phyloP scores from a whole-genome alignment of 2,113 vertebrate species.

The Eudyptes chrysolophus region DNA sequence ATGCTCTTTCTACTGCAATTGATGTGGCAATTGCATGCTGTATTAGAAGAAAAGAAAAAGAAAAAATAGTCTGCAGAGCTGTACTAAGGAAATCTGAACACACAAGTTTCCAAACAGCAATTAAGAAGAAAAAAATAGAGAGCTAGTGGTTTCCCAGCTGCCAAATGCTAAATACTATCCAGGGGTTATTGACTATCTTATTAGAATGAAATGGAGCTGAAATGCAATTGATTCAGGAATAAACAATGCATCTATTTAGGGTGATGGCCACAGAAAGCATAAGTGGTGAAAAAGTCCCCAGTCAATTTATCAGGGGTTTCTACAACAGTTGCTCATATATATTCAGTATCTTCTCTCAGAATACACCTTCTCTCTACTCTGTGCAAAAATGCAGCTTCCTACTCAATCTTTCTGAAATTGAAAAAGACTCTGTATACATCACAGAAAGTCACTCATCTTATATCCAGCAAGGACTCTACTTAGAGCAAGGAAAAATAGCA shows the following conservation, averaged over 20 bases:
- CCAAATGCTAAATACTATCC: constrained; percentile 54
- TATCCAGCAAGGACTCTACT: background rate
- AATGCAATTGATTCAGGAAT: constrained; percentile 67
- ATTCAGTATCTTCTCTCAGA: background rate
- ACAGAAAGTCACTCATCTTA: background rate
- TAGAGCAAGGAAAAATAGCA: background rate
- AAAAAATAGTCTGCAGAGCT: background rate
- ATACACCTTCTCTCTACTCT: background rate
- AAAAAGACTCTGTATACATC: background rate
- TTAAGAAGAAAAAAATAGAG: constrained; percentile 41
- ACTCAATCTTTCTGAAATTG: background rate
- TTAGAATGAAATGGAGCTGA: constrained; percentile 68
- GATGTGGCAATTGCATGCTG: background rate
- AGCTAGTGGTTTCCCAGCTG: constrained; percentile 16
- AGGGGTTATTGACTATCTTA: constrained; percentile 64
- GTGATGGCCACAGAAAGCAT: constrained; percentile 28
- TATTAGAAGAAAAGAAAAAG: background rate
- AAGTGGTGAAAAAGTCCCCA: constrained; percentile 8
- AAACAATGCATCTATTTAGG: constrained; percentile 62
- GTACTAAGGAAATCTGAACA: background rate
- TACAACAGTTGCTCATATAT: background rate
- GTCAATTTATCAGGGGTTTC: constrained; percentile 1
- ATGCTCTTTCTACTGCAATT: background rate
- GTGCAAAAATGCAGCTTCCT: background rate
- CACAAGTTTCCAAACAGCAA: constrained; percentile 41